phyloP scores from a whole-genome alignment of 2,797 vertebrate species.

The Spinibarbus caldwelli region DNA sequence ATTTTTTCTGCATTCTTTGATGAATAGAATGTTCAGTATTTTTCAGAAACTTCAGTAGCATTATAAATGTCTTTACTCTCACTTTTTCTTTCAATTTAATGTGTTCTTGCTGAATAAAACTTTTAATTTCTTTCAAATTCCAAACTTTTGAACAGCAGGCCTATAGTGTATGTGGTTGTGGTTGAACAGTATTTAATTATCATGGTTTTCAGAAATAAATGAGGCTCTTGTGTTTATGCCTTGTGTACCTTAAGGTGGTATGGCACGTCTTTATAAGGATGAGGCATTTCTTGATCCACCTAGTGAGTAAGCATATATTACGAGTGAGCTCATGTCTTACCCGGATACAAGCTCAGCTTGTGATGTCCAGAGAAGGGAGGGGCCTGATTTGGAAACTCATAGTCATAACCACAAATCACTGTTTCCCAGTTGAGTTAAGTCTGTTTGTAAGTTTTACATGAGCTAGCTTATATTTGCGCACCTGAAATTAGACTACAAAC shows the following conservation, averaged over 20 bases:
- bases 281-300: slow-evolving; percentile 36
- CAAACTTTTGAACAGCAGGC: background rate
- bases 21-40: background rate
- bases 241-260: background rate
- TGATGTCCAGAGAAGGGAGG: slow-evolving; percentile 18
- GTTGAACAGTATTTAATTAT: background rate
- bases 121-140: background rate
- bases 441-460: slow-evolving; percentile 2
- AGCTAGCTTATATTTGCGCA: background rate
- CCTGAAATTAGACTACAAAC: slow-evolving; percentile 8
- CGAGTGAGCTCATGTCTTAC: slow-evolving; percentile 37
- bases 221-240: background rate
- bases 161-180: background rate
- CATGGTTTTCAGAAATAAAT: background rate
- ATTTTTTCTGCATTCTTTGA: background rate
- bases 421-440: background rate
- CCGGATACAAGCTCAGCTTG: slow-evolving; percentile 15
- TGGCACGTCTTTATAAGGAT: slow-evolving; percentile 12
- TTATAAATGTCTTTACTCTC: background rate
- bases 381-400: slow-evolving; percentile 38
- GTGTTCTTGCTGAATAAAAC: background rate
- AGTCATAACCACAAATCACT: slow-evolving; percentile 36
- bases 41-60: background rate
- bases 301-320: slow-evolving; percentile 28
- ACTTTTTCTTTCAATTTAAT: background rate